phyloP scores from a whole-genome alignment of 2,113 vertebrate genomes.

The Ardeotis arabs region DNA sequence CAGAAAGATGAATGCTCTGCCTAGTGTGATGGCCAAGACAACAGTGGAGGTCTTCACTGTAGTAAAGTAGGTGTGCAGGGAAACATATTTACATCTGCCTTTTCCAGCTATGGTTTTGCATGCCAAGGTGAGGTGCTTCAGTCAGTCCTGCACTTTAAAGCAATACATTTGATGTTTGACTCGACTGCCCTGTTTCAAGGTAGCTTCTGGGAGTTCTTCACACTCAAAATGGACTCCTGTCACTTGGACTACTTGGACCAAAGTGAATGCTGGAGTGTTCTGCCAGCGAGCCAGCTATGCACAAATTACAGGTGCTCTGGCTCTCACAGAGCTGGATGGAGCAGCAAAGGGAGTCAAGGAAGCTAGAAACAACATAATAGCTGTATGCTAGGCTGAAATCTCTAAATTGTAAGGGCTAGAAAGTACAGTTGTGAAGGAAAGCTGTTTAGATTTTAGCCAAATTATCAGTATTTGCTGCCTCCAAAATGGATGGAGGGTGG shows the following conservation, averaged over 20 bases:
- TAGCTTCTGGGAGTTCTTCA: not conserved
- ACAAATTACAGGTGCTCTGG: not conserved
- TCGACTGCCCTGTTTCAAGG: not conserved
- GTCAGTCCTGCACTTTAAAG: not conserved
- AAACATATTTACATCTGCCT: not conserved
- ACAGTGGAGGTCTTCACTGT: not conserved
- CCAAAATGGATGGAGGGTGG: not conserved
- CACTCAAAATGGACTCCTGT: not conserved
- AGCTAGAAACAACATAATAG: fast-evolving
- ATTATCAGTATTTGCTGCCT: not conserved
- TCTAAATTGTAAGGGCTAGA: not conserved
- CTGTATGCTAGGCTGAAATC: not conserved
- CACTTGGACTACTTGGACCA: not conserved
- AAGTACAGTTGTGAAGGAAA: not conserved
- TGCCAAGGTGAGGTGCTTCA: not conserved
- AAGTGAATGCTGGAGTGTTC: not conserved
- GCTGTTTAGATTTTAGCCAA: not conserved
- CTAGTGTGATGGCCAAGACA: not conserved
- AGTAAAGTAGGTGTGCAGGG: not conserved
- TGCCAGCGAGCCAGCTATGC: not conserved
- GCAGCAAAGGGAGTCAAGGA: not conserved
- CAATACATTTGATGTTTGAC: not conserved
- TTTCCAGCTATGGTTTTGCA: not conserved
- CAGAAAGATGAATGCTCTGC: not conserved
- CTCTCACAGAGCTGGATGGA: not conserved